Conservation (phyloP, 2,797 vertebrate species). For the Megalops cyprinoides region DNA sequence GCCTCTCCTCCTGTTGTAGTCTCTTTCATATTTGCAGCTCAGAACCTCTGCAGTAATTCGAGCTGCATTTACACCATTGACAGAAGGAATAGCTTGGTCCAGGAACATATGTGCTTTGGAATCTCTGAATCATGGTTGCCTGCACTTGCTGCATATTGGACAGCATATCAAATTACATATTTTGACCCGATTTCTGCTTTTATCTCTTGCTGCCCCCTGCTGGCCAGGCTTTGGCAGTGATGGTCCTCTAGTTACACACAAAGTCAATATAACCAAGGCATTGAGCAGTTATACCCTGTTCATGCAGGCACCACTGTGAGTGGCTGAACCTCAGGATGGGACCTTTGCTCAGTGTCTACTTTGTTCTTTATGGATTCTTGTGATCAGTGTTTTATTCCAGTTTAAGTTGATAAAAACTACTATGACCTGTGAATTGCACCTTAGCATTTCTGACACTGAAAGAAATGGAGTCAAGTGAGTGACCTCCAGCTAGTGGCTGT, state of each 20-base stretch:
- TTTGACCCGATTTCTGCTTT: constrained; percentile 32
- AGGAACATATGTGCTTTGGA: background rate
- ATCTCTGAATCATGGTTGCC: background rate
- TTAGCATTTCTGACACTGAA: background rate
- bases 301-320: background rate
- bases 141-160: background rate
- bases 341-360: background rate
- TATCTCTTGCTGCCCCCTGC: constrained; percentile 66
- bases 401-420: no score
- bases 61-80: no score
- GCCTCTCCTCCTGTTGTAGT: background rate
- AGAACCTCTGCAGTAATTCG: background rate
- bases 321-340: background rate
- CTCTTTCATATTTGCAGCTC: background rate
- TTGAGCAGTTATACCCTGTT: background rate
- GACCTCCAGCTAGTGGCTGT: background rate
- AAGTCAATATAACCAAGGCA: no score
- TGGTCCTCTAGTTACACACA: background rate
- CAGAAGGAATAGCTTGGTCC: background rate
- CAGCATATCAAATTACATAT: background rate
- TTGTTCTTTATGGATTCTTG: background rate
- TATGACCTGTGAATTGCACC: constrained; percentile 7
- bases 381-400: background rate
- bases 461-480: background rate
- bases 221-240: constrained; percentile 57